Conservation (phyloP, 2,113 vertebrate species). For the Rhinoderma darwinii region DNA sequence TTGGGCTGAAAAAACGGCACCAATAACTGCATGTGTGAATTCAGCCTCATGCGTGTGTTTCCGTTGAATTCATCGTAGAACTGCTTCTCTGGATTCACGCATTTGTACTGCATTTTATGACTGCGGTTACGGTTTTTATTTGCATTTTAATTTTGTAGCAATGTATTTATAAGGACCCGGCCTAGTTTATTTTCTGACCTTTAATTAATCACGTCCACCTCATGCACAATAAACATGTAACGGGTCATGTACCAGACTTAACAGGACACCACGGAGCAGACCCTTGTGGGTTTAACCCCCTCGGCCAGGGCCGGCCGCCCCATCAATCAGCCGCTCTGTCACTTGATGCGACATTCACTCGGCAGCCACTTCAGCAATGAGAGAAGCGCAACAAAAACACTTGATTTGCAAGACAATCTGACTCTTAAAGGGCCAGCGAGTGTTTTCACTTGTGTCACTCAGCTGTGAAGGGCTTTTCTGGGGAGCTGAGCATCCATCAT, state of each 20-base stretch:
- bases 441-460: constrained; percentile 21
- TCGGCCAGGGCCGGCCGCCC: neutral
- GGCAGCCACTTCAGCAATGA: neutral
- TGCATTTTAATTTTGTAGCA: no score
- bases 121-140: no score
- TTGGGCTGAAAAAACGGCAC: no score
- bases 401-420: constrained; percentile 59
- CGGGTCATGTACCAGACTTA: neutral
- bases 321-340: constrained; percentile 12
- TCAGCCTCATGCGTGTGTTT: no score
- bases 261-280: neutral
- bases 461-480: constrained; percentile 26
- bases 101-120: no score
- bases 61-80: no score
- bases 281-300: constrained; percentile 11
- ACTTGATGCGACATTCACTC: neutral
- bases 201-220: neutral
- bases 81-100: no score
- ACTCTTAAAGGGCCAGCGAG: constrained; percentile 41
- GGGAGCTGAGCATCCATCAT: constrained; percentile 62
- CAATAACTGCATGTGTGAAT: no score
- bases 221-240: neutral
- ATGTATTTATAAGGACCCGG: neutral
- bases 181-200: neutral
- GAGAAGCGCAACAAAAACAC: constrained; percentile 51